phyloP scores from a whole-genome alignment of 1,140 invertebrate genomes.

The Chrysopa pallens region DNA sequence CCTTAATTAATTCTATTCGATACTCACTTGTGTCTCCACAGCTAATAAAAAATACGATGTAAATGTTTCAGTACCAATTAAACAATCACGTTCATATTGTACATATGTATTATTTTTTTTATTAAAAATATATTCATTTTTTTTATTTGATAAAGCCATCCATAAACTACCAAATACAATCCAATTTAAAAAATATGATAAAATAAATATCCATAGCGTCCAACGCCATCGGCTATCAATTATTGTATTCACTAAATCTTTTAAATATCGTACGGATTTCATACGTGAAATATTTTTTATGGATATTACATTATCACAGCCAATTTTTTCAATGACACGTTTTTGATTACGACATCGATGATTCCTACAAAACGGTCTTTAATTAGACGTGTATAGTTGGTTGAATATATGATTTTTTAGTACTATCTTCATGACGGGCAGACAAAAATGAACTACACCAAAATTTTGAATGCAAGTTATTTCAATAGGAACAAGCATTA shows the following conservation, averaged over 20 bases:
- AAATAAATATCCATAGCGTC: constrained; percentile 30
- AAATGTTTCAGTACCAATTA: constrained; percentile 29
- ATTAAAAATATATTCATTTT: constrained; percentile 14
- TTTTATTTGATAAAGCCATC: constrained; percentile 17
- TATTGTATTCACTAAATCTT: constrained; percentile 38
- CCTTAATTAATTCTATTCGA: neutral
- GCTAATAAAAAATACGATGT: constrained; percentile 37
- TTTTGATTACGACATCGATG: too few species aligned
- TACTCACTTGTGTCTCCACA: constrained; percentile 33
- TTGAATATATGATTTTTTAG: too few species aligned
- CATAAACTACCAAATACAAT: constrained; percentile 30
- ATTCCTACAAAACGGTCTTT: too few species aligned
- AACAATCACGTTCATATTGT: constrained; percentile 16
- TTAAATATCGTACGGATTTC: constrained; percentile 32
- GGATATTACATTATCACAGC: constrained; percentile 17
- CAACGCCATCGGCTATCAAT: constrained; percentile 40
- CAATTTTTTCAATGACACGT: constrained; percentile 19
- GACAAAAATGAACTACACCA: too few species aligned
- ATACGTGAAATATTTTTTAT: constrained; percentile 23
- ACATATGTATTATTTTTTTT: constrained; percentile 9
- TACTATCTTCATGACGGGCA: too few species aligned
- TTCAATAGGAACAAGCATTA: too few species aligned
- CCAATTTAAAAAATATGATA: constrained; percentile 31
- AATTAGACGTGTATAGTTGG: too few species aligned
- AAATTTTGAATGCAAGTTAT: too few species aligned